Base-by-base conservation (phyloP, 2,113 vertebrate genomes). In the Otocyon megalotis region DNA sequence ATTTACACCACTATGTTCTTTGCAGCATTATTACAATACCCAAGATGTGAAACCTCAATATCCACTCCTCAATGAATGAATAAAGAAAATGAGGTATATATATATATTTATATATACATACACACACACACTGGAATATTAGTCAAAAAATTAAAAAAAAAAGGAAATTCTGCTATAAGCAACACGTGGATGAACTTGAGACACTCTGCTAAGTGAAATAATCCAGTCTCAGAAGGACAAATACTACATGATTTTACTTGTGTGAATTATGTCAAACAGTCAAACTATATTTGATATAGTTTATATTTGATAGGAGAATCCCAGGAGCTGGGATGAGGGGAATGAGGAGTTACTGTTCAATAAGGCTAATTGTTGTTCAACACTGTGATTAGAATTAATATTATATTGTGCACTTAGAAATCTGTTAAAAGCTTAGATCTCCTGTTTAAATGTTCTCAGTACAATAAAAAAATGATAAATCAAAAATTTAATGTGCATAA, bases 301-400 rank as follows among this genome's bases (percentile, higher is more conserved):
- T 43, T 43, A 43, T 43, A 6, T 43, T 43, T 43, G 43, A 19
- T 37, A 37, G 4, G 26, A 69, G 24, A 89, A 50, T 53, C 0
- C 3, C 48, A 77, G 53, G 3, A 16, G 8, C 13, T 12, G 1
- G 28, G 0, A 11, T 1, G 6, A 2, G 4, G 30, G 30, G 24
- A 32, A 28, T 56, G 37, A 2, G n/a, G 12, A 48, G 15, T 32
- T 26, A 24, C 26, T 26, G 2, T 58, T 81, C 30, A 37, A 48
- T 17, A 32, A 0, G 28, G 28, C n/a, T 22, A 48, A 58, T 13
- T 26, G 2, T 0, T 92, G 2, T 24, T 72, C 5, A 71, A 43
- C 5, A 22, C 24, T 19, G 3, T 65, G 24, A 5, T 92, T 67
- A 67, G 8, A 60, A 15, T 53, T n/a, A 37, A 17, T 53, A 50